Base-by-base conservation (phyloP, 2,113 vertebrate species). In the Corvus cornix region DNA sequence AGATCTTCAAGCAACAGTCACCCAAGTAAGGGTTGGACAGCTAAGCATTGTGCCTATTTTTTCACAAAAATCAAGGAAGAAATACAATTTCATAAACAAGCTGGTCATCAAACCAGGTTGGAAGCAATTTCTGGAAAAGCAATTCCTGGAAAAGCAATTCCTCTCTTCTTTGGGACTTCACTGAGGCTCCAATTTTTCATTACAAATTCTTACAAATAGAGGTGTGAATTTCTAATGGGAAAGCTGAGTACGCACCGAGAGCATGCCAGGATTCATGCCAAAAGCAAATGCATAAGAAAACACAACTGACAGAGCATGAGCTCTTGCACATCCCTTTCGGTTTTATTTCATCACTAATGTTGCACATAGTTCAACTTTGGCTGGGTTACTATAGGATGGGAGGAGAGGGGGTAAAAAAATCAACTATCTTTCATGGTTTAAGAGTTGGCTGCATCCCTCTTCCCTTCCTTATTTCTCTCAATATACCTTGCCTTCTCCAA, bases 321-420 rank as follows among this genome's bases (percentile, higher is more conserved):
- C 22, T 76, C 35, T 59, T 24, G 19, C 37, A 56, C 7, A 26
- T 56, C 43, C 24, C 9, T 41, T 15, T 35, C 2, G 0, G 16
- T 75, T 79, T 90, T 69, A 48, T 69, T 77, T 58, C n/a, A 58
- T 59, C 21, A 26, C 12, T 39, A 55, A 55, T 58, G 7, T 6
- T 83, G 33, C 26, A 85, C 7, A 10, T 60, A 79, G 60, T 48
- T 92, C 49, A 64, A 5, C 10, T 93, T 84, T 76, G 27, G 8
- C 19, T 66, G 26, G 9, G 6, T 76, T 81, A 63, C 73, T 49
- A 6, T 2, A 28, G 16, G 6, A 14, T 2, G 4, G 3, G 5
- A 12, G 9, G 4, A 12, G 7, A 37, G 1, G 1, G 0, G 5
- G 4, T 3, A n/a, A 18, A n/a, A 80, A 72, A 70, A 70, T 51